These are phyloP conservation scores for Rhinogobio ventralis DNA, from an alignment of 2,797 vertebrate species.

Conservation along the genomic window DNA sequence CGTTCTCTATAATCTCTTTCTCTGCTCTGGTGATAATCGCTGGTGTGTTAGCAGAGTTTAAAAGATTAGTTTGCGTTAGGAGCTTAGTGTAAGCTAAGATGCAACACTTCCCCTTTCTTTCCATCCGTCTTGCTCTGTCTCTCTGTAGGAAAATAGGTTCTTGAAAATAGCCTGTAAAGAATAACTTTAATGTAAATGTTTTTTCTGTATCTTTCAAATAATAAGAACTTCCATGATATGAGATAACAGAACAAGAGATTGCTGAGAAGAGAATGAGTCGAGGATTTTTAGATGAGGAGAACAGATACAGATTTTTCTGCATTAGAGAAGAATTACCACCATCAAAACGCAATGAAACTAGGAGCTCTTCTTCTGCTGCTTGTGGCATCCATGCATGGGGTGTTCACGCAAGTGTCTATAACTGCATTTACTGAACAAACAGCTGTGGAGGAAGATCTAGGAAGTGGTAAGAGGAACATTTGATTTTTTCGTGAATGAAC, in stretches of 20 bases:
- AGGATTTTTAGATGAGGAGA: neutral
- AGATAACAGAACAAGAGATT: neutral
- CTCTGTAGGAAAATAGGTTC: neutral
- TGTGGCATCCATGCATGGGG: slow-evolving; percentile 61
- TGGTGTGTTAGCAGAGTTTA: slow-evolving; percentile 63
- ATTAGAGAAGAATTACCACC: neutral
- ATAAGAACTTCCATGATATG: neutral
- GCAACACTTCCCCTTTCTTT: slow-evolving; percentile 11
- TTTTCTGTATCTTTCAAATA: neutral
- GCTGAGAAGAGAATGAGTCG: neutral
- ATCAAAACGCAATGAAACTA: slow-evolving; percentile 46
- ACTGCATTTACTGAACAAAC: slow-evolving; percentile 20
- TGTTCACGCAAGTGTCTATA: slow-evolving; percentile 63
- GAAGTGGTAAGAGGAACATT: slow-evolving; percentile 71
- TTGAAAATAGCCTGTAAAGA: neutral
- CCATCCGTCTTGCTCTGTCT: slow-evolving; percentile 30
- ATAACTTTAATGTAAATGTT: neutral
- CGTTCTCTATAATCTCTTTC: slow-evolving; percentile 12
- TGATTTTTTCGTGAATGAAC: neutral
- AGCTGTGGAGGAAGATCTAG: slow-evolving; percentile 64
- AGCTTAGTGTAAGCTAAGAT: slow-evolving; percentile 69
- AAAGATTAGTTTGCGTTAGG: slow-evolving; percentile 70
- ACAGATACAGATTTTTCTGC: neutral
- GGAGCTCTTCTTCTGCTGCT: slow-evolving; percentile 57
- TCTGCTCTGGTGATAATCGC: slow-evolving; percentile 19